A percentile compares a stretch with the other conserved stretches of the same genome.
Evolutionary conservation across 1,140 invertebrate species (phyloP).

Genomic region (Drosophila micromelanica): DNA sequence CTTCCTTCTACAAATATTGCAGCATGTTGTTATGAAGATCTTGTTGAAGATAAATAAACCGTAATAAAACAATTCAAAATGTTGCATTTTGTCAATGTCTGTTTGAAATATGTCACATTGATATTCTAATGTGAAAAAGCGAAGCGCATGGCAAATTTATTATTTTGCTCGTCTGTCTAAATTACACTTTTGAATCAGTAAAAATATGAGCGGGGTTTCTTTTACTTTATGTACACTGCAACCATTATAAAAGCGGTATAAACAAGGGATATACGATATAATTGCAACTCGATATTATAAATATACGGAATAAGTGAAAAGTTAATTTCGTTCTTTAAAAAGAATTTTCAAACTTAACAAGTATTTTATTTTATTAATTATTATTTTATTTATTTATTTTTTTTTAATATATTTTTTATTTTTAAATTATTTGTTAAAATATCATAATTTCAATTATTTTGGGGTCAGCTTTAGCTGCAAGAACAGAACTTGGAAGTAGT

Average conservation of each 20-base stretch:
- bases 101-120: neutral
- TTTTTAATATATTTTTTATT: too few relatives aligned
- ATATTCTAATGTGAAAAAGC: neutral
- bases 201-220: neutral
- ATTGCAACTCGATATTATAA: too few relatives aligned
- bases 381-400: too few relatives aligned
- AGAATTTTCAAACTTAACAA: too few relatives aligned
- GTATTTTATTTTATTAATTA: too few relatives aligned
- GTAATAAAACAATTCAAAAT: neutral
- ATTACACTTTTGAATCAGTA: neutral
- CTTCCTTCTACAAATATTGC: neutral
- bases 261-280: too few relatives aligned
- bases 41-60: neutral
- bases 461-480: too few relatives aligned
- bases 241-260: neutral
- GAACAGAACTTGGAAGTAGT: too few relatives aligned
- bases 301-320: too few relatives aligned
- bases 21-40: neutral
- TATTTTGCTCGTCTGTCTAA: neutral
- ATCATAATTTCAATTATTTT: too few relatives aligned
- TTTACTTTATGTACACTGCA: neutral
- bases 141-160: neutral
- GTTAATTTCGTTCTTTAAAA: too few relatives aligned
- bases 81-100: neutral
- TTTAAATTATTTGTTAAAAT: too few relatives aligned